phyloP scores from a whole-genome alignment of 2,888 invertebrate genomes.

The Bursaphelenchus okinawaensis region DNA sequence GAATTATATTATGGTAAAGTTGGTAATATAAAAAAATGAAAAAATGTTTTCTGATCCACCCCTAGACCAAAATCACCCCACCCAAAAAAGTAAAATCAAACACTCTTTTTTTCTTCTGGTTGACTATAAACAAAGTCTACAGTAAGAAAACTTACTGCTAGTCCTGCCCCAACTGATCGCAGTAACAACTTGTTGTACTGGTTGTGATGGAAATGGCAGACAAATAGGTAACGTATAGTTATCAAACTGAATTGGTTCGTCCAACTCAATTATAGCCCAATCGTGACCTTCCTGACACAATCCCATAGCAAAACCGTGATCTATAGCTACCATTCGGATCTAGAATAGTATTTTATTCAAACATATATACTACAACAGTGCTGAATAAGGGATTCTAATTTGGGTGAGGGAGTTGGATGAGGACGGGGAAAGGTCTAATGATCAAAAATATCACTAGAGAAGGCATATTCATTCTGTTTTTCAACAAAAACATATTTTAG shows the following conservation, averaged over 20 bases:
- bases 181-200: constrained; percentile 27
- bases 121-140: not conserved
- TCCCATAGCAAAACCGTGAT: constrained; percentile 9
- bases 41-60: not conserved
- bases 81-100: too few relatives aligned
- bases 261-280: constrained; percentile 53
- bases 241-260: constrained; percentile 39
- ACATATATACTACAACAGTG: too few relatives aligned
- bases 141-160: constrained; percentile 5
- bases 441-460: too few relatives aligned
- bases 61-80: not conserved
- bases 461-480: too few relatives aligned
- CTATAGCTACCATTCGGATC: constrained; percentile 11
- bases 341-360: too few relatives aligned
- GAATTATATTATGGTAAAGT: not conserved
- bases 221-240: constrained; percentile 46
- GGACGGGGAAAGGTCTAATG: too few relatives aligned
- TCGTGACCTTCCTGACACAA: constrained; percentile 48
- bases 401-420: too few relatives aligned
- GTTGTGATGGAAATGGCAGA: constrained; percentile 33
- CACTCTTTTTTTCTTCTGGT: not conserved
- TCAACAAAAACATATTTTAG: too few relatives aligned
- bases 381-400: too few relatives aligned
- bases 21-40: not conserved
- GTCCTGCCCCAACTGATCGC: constrained; percentile 49